A percentile compares a stretch with the other conserved stretches of the same genome.
phyloP scores from a whole-genome alignment of 2,888 invertebrate species.

The Volucella bombylans region DNA sequence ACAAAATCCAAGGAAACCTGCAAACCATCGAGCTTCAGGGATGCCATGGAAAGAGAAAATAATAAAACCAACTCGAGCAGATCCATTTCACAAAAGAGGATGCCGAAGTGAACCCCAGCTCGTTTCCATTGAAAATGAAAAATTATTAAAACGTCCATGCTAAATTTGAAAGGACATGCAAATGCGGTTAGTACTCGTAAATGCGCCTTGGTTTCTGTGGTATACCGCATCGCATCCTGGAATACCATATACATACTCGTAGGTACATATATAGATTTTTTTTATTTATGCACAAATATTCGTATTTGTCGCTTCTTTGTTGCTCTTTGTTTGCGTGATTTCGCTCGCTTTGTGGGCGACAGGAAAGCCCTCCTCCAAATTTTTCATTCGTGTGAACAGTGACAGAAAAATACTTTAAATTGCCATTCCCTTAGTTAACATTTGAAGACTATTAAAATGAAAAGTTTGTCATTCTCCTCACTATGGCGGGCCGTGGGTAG shows the following conservation, averaged over 20 bases:
- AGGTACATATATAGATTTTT: neutral
- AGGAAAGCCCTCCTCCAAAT: neutral
- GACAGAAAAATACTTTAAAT: slow-evolving; percentile 13
- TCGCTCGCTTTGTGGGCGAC: neutral
- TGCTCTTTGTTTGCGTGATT: neutral
- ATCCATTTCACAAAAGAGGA: no score
- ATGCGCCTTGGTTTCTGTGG: slow-evolving; percentile 24
- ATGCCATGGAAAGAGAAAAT: no score
- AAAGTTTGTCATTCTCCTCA: slow-evolving; percentile 5
- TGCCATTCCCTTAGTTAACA: slow-evolving; percentile 3
- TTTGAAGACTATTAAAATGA: slow-evolving; percentile 6
- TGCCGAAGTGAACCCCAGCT: no score
- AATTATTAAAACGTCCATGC: slow-evolving; percentile 26
- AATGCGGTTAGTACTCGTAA: slow-evolving; percentile 10
- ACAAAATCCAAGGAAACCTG: no score
- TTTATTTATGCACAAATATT: neutral
- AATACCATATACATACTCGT: no score
- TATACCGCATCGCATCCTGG: neutral
- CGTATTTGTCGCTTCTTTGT: neutral
- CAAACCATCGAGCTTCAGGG: no score
- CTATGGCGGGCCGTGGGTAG: neutral
- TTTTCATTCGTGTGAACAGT: slow-evolving; percentile 35
- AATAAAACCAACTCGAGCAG: no score
- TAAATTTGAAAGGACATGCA: slow-evolving; percentile 18
- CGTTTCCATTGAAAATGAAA: no score